A percentile compares a stretch with the other conserved stretches of the same genome.
Conservation (phyloP, 2,113 vertebrate genomes). For the Psilopsiagon aurifrons region DNA sequence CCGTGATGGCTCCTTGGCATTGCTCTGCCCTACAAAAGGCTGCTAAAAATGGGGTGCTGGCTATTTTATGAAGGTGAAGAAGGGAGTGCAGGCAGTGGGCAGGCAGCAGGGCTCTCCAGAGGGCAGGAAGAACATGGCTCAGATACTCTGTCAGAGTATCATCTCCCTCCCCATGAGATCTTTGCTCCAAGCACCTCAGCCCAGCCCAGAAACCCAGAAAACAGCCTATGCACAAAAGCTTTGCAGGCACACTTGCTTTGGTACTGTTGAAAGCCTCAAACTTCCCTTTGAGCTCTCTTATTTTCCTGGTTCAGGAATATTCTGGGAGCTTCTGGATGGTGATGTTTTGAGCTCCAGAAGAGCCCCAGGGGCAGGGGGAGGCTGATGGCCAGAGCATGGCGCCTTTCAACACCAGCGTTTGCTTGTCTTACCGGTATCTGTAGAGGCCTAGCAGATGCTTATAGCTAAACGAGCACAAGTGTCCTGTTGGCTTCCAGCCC, state of each 20-base stretch:
- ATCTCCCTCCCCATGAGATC: rapidly evolving
- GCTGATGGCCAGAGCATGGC: not conserved
- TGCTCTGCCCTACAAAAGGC: not conserved
- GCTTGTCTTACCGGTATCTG: rapidly evolving
- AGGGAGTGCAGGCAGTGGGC: rapidly evolving
- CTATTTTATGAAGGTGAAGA: not conserved
- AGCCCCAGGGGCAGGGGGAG: not conserved
- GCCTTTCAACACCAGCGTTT: not conserved
- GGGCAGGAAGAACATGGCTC: rapidly evolving
- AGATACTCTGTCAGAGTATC: rapidly evolving
- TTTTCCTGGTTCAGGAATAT: not conserved
- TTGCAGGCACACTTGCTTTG: not conserved
- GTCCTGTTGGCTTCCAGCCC: not conserved
- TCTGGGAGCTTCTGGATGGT: not conserved
- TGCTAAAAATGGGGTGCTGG: not conserved
- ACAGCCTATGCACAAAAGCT: rapidly evolving
- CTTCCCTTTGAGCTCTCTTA: not conserved
- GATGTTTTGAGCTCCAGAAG: not conserved
- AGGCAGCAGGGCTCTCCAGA: not conserved
- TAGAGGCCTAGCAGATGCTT: rapidly evolving
- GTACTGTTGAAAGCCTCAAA: not conserved
- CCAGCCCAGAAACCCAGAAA: not conserved
- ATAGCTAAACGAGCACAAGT: not conserved
- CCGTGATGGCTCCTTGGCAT: not conserved
- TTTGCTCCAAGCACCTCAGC: not conserved